phyloP scores from a whole-genome alignment of 2,888 invertebrate genomes.

The Cheilosia vernalis region DNA sequence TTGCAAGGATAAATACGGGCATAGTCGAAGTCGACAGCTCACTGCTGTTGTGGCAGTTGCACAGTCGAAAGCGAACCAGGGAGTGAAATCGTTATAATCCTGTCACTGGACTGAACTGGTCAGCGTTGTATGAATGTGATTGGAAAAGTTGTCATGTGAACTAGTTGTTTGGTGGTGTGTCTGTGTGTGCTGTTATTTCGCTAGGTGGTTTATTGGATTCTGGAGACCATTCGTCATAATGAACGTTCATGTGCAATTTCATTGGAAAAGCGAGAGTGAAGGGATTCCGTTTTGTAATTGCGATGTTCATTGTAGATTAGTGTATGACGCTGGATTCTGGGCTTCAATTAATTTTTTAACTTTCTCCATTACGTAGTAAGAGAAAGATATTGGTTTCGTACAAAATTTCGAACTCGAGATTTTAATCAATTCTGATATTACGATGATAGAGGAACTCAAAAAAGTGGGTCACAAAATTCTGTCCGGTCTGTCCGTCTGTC shows the following conservation, averaged over 20 bases:
- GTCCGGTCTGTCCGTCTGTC: too few relatives aligned
- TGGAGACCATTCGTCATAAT: constrained; percentile 19
- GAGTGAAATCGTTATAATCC: constrained; percentile 43
- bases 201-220: constrained; percentile 39
- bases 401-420: too few relatives aligned
- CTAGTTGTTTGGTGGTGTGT: constrained; percentile 7
- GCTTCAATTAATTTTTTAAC: constrained; percentile 16
- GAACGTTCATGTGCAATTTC: constrained; percentile 5
- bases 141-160: constrained; percentile 65
- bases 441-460: too few relatives aligned
- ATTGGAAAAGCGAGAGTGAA: background rate
- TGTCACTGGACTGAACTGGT: background rate
- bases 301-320: constrained; percentile 25
- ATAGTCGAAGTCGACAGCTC: constrained; percentile 15
- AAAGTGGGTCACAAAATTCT: too few relatives aligned
- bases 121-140: constrained; percentile 27
- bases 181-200: constrained; percentile 6
- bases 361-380: too few relatives aligned
- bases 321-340: background rate
- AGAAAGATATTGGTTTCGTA: too few relatives aligned
- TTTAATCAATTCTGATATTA: too few relatives aligned
- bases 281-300: constrained; percentile 4
- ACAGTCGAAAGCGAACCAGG: background rate
- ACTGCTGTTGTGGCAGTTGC: too few relatives aligned
- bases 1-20: constrained; percentile 13